Conservation (phyloP, 2,797 vertebrate genomes). For the Melanotaenia boesemani region DNA sequence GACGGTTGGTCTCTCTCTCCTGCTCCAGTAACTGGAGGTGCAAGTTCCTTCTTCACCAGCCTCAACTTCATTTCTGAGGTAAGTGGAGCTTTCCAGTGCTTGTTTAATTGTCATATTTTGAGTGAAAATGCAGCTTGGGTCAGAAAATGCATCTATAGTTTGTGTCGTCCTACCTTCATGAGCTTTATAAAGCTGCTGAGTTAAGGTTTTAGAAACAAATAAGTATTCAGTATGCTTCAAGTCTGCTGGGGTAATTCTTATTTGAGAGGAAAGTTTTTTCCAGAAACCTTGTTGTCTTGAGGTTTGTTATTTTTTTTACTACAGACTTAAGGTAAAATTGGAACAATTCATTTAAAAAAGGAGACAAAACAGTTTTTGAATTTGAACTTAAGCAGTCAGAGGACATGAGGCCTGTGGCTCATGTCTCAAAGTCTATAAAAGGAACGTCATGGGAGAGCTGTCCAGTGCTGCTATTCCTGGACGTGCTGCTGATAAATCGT, state of each 20-base stretch:
- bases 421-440: conserved; percentile 90
- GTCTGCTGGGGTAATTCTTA: background rate
- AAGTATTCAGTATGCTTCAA: background rate
- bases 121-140: background rate
- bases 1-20: conserved; percentile 77
- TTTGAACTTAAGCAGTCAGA: conserved; percentile 44
- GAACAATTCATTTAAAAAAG: background rate
- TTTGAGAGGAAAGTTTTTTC: background rate
- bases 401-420: conserved; percentile 67
- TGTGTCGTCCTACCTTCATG: background rate
- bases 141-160: background rate
- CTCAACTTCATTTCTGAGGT: conserved; percentile 76
- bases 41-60: conserved; percentile 75
- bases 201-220: background rate
- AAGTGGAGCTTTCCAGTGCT: conserved; percentile 47
- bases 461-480: conserved; percentile 92
- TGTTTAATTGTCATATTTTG: background rate
- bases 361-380: background rate
- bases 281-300: background rate
- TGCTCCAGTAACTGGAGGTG: conserved; percentile 82
- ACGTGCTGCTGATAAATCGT: conserved; percentile 88
- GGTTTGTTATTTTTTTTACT: background rate
- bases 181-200: background rate
- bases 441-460: conserved; percentile 82
- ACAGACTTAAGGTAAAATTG: background rate